phyloP scores from a whole-genome alignment of 2,888 invertebrate species.

The Acrobeloides nanus region DNA sequence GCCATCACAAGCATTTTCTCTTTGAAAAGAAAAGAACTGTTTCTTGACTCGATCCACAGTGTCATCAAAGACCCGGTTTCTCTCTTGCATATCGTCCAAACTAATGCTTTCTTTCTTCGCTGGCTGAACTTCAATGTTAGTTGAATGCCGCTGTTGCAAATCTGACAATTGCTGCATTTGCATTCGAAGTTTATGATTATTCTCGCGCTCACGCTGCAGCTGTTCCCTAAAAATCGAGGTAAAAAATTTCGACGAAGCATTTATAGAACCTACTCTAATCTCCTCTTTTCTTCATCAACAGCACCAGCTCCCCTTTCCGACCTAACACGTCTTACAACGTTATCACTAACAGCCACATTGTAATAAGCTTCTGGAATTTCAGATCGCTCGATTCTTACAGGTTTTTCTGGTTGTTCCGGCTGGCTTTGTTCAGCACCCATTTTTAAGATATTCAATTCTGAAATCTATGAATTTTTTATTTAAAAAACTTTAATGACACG shows the following conservation, averaged over 20 bases:
- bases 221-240: conserved; percentile 39
- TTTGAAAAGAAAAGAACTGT: conserved; percentile 45
- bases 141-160: conserved; percentile 30
- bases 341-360: conserved; percentile 40
- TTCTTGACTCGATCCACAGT: conserved; percentile 46
- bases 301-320: conserved; percentile 9
- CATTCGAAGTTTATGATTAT: conserved; percentile 36
- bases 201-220: conserved; percentile 35
- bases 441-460: no score
- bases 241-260: neutral
- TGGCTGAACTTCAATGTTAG: neutral
- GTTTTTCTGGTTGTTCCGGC: conserved; percentile 2
- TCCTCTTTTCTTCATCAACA: conserved; percentile 12
- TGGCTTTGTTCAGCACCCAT: conserved; percentile 1
- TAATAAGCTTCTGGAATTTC: conserved; percentile 49
- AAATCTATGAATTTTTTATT: no score
- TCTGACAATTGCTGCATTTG: conserved; percentile 39
- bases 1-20: conserved; percentile 47
- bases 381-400: conserved; percentile 34
- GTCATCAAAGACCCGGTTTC: conserved; percentile 48
- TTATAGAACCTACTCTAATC: conserved; percentile 17
- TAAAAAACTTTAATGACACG: no score
- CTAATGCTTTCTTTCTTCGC: neutral
- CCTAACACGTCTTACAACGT: conserved; percentile 39
- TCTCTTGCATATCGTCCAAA: conserved; percentile 38